Conservation (phyloP, 2,113 vertebrate species). For the Clarias magur region DNA sequence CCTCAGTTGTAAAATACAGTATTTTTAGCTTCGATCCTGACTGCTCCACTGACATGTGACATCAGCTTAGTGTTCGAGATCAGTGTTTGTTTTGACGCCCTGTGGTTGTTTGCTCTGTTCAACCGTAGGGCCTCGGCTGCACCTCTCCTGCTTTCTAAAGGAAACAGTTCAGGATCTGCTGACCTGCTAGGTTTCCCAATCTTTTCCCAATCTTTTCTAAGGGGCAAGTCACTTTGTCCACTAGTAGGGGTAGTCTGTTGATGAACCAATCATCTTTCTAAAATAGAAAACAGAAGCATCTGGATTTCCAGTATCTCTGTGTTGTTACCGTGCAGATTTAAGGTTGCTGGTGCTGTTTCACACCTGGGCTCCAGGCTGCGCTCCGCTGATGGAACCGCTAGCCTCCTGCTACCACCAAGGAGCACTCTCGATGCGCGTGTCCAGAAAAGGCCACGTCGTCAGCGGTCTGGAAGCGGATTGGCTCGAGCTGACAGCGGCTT, state of each 20-base stretch:
- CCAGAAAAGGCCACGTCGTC: slow-evolving; percentile 87
- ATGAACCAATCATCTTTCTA: neutral
- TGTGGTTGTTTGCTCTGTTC: neutral
- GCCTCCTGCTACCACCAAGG: slow-evolving; percentile 90
- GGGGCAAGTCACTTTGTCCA: neutral
- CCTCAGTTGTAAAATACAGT: neutral
- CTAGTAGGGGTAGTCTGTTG: neutral
- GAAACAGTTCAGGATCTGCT: neutral
- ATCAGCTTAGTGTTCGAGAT: slow-evolving; percentile 31
- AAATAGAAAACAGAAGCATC: neutral
- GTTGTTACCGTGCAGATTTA: slow-evolving; percentile 67
- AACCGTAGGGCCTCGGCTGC: neutral
- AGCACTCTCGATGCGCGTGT: slow-evolving; percentile 85
- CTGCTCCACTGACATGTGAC: slow-evolving; percentile 16
- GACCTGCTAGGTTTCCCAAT: neutral
- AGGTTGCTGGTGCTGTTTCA: slow-evolving; percentile 88
- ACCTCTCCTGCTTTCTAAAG: neutral
- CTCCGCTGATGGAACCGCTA: slow-evolving; percentile 74
- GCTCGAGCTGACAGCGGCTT: slow-evolving; percentile 90
- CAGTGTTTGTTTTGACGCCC: neutral
- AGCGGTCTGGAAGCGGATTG: slow-evolving; percentile 92
- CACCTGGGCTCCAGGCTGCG: slow-evolving; percentile 72
- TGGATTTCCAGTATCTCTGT: neutral
- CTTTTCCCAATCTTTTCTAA: too few relatives aligned
- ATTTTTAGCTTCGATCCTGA: neutral